Base-by-base conservation (phyloP, 2,888 invertebrate genomes). In the Muschampia plurimacula region DNA sequence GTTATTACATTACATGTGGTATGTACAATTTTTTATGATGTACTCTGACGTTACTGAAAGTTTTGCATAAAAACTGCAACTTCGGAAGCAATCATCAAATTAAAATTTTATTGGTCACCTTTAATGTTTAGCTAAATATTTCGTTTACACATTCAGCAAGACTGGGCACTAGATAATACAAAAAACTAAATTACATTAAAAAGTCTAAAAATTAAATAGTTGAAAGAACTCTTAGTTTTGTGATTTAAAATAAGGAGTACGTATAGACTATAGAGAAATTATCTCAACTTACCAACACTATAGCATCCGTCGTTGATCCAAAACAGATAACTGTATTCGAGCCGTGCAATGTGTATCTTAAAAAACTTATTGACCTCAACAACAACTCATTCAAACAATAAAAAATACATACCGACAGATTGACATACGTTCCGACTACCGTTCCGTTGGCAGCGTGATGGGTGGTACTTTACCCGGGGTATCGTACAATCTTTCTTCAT, bases 401-500 rank as follows among this genome's bases (percentile, higher is more conserved):
- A 87, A 84, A 84, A 83, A 82, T 86, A 85, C 84, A 82, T 82
- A 77, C 76, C 81, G 82, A 83, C 82, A 78, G 79, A 68, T 76
- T 74, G 81, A 79, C 79, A 77, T 76, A 77, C 79, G 71, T 76
- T 63, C 74, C 78, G 90, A 93, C 93, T 93, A 93, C 93, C 91
- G 93, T 92, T 88, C 86, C 80, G 82, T 77, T 81, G 82, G 83
- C 73, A 75, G 69, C 91, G 76, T 83, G 81, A 84, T 92, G 93
- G 93, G 93, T 93, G 93, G 92, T 83, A 84, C 81, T 74, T 76
- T 79, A 75, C 75, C 77, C 77, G 77, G 74, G 73, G 78, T 86
- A 89, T 90, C 89, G 78, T 65, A 75, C 74, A 82, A 89, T 90
- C 91, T 89, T 86, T 89, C 91, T 91, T 92, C 92, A 93, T 93